Conservation (phyloP, 1,140 invertebrate species). For the Drosophila obscura region DNA sequence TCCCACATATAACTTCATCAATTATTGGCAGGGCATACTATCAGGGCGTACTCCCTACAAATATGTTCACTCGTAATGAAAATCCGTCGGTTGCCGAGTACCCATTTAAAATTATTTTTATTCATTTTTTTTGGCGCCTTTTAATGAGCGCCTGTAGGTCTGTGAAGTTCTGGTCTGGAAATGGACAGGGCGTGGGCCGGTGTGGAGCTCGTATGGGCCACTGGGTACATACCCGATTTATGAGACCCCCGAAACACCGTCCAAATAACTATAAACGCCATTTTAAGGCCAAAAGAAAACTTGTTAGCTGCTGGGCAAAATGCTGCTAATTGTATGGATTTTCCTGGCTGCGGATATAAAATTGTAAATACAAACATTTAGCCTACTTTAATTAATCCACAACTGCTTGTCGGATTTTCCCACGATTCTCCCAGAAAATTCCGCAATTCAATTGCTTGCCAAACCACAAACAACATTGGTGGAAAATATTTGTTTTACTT, state of each 20-base stretch:
- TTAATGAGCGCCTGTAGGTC: constrained; percentile 50
- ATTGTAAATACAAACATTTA: constrained; percentile 19
- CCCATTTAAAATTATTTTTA: constrained; percentile 43
- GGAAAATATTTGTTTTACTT: constrained; percentile 64
- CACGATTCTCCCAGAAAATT: constrained; percentile 13
- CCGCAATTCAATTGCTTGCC: constrained; percentile 35
- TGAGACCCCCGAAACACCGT: constrained; percentile 4
- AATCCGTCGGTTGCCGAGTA: constrained; percentile 9
- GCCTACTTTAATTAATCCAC: constrained; percentile 65
- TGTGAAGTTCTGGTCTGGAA: background rate
- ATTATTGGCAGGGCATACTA: no score
- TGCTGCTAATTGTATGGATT: constrained; percentile 32
- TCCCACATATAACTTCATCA: no score
- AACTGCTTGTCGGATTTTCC: no score
- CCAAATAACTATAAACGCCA: constrained; percentile 14
- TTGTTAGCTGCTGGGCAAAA: constrained; percentile 25
- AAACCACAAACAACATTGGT: constrained; percentile 56
- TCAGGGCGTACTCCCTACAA: no score
- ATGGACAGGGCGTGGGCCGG: background rate
- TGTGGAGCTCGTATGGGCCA: constrained; percentile 27
- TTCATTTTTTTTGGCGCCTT: constrained; percentile 51
- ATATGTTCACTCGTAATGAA: background rate
- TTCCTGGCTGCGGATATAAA: constrained; percentile 10
- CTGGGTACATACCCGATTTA: constrained; percentile 45
- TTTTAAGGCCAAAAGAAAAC: constrained; percentile 19